A percentile compares a stretch with the other conserved stretches of the same genome.
Conservation (phyloP, 2,888 invertebrate species). For the Lacanobia oleracea region DNA sequence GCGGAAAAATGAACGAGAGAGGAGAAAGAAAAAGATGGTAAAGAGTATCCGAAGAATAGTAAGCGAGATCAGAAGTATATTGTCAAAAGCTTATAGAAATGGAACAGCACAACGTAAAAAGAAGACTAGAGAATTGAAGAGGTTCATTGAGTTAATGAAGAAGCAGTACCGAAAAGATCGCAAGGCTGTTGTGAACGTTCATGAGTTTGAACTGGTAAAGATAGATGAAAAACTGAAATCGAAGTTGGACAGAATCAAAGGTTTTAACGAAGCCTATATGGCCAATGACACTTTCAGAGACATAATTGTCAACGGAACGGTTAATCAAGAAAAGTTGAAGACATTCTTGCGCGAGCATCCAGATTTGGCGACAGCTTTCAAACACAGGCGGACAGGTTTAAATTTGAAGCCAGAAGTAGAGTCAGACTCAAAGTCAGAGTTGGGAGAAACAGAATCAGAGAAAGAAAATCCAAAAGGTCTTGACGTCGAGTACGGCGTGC, state of each 20-base stretch:
- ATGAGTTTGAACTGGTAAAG: slow-evolving; percentile 75
- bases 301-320: slow-evolving; percentile 77
- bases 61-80: slow-evolving; percentile 77
- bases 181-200: slow-evolving; percentile 77
- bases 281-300: slow-evolving; percentile 79
- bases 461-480: not conserved
- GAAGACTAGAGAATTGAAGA: slow-evolving; percentile 82
- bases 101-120: slow-evolving; percentile 75
- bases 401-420: not conserved
- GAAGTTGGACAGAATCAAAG: slow-evolving; percentile 72
- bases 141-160: slow-evolving; percentile 80
- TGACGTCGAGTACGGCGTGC: slow-evolving; percentile 80
- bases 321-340: slow-evolving; percentile 70
- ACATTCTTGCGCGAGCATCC: slow-evolving; percentile 79
- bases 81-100: slow-evolving; percentile 78
- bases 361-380: slow-evolving; percentile 65
- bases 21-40: slow-evolving; percentile 77
- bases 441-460: not conserved
- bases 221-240: slow-evolving; percentile 73
- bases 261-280: slow-evolving; percentile 75
- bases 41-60: slow-evolving; percentile 77
- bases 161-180: slow-evolving; percentile 80
- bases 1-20: slow-evolving; percentile 60
- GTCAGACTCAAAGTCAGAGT: not conserved
- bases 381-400: slow-evolving; percentile 50